Evolutionary conservation across 2,113 vertebrate genomes (phyloP).

Genomic region (Regulus satrapa): DNA sequence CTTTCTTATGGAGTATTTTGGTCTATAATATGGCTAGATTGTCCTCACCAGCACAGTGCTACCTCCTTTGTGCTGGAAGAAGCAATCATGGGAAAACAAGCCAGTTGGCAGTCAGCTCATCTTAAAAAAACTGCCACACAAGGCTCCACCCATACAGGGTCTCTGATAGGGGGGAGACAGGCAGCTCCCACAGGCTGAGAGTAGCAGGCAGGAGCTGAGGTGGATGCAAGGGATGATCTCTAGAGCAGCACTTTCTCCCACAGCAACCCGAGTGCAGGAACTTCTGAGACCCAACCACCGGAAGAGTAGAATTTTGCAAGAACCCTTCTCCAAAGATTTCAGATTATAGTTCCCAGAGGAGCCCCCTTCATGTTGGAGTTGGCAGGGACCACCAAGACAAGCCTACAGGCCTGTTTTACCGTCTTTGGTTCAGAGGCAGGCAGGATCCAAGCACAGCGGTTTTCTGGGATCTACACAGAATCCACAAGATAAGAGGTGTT

Average conservation of each 20-base stretch:
- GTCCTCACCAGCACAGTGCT: background rate
- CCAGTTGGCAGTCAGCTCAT: background rate
- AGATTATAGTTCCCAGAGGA: background rate
- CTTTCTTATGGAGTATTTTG: background rate
- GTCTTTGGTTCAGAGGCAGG: constrained; percentile 63
- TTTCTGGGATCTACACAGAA: constrained; percentile 75
- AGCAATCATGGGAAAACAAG: background rate
- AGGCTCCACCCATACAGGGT: background rate
- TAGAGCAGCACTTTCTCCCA: background rate
- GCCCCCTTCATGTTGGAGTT: background rate
- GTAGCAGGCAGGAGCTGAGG: background rate
- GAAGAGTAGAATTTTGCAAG: background rate
- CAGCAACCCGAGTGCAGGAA: constrained; percentile 11
- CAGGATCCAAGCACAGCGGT: constrained; percentile 67
- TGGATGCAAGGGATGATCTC: background rate
- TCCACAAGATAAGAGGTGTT: constrained; percentile 58
- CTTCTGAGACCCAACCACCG: background rate
- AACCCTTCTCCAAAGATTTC: background rate
- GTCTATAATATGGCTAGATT: background rate
- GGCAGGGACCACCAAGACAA: background rate
- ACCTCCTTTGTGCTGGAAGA: background rate
- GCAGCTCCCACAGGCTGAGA: background rate
- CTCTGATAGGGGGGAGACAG: background rate
- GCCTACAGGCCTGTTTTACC: constrained; percentile 33
- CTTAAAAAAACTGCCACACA: background rate